Evolutionary conservation across 1,140 invertebrate genomes (phyloP).

Genomic region (Atta texana): DNA sequence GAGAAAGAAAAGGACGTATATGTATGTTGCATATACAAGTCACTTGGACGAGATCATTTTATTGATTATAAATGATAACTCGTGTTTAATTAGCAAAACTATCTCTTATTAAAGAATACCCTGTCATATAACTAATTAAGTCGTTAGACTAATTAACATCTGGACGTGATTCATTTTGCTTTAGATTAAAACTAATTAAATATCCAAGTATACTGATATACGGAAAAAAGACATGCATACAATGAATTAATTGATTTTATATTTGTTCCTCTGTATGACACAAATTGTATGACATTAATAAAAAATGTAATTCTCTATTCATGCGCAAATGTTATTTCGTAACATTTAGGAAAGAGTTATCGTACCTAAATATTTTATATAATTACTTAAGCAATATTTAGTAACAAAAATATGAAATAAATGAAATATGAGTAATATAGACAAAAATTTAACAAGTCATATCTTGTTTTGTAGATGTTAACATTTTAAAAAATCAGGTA

Average conservation of each 20-base stretch:
- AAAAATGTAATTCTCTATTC: conserved; percentile 1
- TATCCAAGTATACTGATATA: neutral
- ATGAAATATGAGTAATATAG: too few species aligned
- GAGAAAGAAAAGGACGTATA: neutral
- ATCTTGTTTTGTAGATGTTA: too few species aligned
- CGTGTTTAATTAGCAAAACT: conserved; percentile 54
- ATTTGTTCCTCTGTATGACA: neutral
- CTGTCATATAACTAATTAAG: conserved; percentile 16
- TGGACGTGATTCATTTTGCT: neutral
- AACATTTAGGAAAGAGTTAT: neutral
- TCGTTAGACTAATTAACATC: neutral
- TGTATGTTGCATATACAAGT: neutral
- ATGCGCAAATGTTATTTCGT: neutral
- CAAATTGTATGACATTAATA: neutral
- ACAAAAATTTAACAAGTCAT: too few species aligned
- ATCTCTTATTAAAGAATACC: conserved; percentile 22
- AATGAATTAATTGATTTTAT: neutral
- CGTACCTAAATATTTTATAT: too few species aligned
- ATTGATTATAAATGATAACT: conserved; percentile 46
- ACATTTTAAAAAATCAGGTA: too few species aligned
- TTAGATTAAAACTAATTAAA: conserved; percentile 24
- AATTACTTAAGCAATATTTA: too few species aligned
- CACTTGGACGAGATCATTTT: conserved; percentile 46
- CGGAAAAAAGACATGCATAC: neutral
- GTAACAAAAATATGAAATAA: too few species aligned